phyloP scores from a whole-genome alignment of 92 coral and sea anemone genomes.

The Chrysogorgia sp. region DNA sequence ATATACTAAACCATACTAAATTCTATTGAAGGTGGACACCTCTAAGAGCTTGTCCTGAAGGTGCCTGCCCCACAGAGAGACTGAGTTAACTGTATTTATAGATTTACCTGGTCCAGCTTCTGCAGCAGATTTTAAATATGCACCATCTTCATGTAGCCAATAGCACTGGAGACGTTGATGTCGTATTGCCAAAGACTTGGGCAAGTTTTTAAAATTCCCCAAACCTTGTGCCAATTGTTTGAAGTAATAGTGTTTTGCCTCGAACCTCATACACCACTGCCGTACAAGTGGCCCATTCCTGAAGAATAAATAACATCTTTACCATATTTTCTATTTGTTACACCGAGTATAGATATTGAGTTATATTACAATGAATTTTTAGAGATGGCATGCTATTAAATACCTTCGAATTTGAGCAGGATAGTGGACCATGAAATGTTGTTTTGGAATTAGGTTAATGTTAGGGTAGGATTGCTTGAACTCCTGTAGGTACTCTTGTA shows the following conservation, averaged over 20 bases:
- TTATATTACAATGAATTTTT: too few relatives aligned
- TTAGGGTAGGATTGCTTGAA: slow-evolving; percentile 44
- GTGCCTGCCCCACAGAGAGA: too few relatives aligned
- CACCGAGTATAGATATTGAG: background rate
- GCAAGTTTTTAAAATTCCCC: slow-evolving; percentile 55
- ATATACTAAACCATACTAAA: too few relatives aligned
- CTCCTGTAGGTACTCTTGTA: slow-evolving; percentile 55
- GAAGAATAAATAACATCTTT: background rate
- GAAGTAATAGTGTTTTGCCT: slow-evolving; percentile 56
- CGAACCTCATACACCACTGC: slow-evolving; percentile 64
- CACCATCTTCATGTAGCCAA: slow-evolving; percentile 49
- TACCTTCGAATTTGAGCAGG: slow-evolving; percentile 44
- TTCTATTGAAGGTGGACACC: too few relatives aligned
- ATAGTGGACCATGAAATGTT: slow-evolving; percentile 64
- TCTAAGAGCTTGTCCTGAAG: too few relatives aligned
- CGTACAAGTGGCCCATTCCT: slow-evolving; percentile 57
- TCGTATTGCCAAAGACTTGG: slow-evolving; percentile 44
- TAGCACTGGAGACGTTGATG: slow-evolving; percentile 60
- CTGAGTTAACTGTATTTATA: too few relatives aligned
- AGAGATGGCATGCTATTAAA: background rate
- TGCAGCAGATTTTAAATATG: slow-evolving; percentile 31
- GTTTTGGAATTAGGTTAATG: slow-evolving; percentile 57
- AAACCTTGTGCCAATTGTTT: slow-evolving; percentile 50
- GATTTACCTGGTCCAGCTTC: slow-evolving; percentile 62
- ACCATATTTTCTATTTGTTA: background rate